Evolutionary conservation across 1,140 invertebrate species (phyloP), one percentile per base, ranked within the genome.

Genomic region (Drosophila ogumai): DNA sequence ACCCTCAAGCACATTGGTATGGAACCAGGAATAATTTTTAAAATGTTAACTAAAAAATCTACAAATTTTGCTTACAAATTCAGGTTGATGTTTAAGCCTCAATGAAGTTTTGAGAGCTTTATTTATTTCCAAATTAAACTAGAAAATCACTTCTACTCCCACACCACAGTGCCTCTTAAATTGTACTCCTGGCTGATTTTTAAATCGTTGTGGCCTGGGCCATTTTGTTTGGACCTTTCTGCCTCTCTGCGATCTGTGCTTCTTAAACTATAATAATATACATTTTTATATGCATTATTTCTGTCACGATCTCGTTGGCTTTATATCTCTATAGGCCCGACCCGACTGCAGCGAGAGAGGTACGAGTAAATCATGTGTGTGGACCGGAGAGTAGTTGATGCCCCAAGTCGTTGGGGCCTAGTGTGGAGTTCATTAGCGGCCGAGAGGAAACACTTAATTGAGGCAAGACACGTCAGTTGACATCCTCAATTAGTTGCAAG

Each of bases 221-320:
- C 79, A 79, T 79, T 87, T 82, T 73, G 58, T 25, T 55, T 90
- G 52, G 67, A 60, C 43, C 56, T 50, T 22, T 58, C 54, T 49
- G 43, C 56, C 84, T 60, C 47, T 15, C 50, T 69, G 32, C 31
- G 55, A 49, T 73, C 49, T 41, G 65, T 47, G 61, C 57, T 67
- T 73, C 43, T 68, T 73, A 76, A 73, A 72, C 84, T 68, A 73
- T 90, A 88, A 88, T 88, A 88, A 81, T 85, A 88, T 84, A 84
- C 77, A 88, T 90, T 88, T 87, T 90, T 82, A 72, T 86, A 82
- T 90, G 86, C 87, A 90, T 86, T 90, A 90, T 86, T 86, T 82
- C 85, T 90, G 86, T 86, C 86, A 90, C 86, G 86, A 90, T 90
- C 86, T 90, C 46, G 86, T 90, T 90, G 86, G 50, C 71, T 91